These are phyloP conservation scores for Pogonus chalceus DNA, from an alignment of 1,140 invertebrate genomes.

Conservation along the genomic window DNA sequence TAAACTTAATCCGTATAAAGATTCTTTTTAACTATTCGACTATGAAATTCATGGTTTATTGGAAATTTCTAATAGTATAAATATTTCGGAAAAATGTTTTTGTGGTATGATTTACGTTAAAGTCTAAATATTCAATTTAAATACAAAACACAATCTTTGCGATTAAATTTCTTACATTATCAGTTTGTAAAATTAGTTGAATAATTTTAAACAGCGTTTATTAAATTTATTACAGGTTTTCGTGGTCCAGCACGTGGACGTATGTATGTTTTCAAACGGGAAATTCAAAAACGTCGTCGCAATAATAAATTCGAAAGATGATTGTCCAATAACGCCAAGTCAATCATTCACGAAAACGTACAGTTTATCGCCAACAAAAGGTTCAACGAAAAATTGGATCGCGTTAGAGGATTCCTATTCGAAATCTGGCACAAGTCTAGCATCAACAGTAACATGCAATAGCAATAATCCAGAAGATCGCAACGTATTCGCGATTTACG, in stretches of 20 bases:
- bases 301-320: constrained; percentile 60
- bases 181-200: constrained; percentile 6
- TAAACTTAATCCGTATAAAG: no score
- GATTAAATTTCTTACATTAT: no score
- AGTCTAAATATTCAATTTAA: background rate
- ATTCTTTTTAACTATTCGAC: no score
- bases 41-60: no score
- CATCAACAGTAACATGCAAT: constrained; percentile 55
- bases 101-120: no score
- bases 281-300: constrained; percentile 98
- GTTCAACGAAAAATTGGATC: constrained; percentile 72
- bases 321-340: constrained; percentile 54
- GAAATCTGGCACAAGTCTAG: constrained; percentile 54
- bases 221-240: constrained; percentile 54
- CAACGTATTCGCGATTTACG: constrained; percentile 81
- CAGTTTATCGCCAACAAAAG: constrained; percentile 57
- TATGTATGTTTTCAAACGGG: constrained; percentile 97
- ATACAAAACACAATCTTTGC: background rate
- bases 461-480: constrained; percentile 51
- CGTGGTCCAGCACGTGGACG: constrained; percentile 93
- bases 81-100: no score
- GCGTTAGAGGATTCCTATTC: constrained; percentile 66
- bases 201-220: no score
- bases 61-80: no score
- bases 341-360: constrained; percentile 51